Evolutionary conservation across 2,888 invertebrate genomes (phyloP).

Genomic region (Subacronicta megacephala): DNA sequence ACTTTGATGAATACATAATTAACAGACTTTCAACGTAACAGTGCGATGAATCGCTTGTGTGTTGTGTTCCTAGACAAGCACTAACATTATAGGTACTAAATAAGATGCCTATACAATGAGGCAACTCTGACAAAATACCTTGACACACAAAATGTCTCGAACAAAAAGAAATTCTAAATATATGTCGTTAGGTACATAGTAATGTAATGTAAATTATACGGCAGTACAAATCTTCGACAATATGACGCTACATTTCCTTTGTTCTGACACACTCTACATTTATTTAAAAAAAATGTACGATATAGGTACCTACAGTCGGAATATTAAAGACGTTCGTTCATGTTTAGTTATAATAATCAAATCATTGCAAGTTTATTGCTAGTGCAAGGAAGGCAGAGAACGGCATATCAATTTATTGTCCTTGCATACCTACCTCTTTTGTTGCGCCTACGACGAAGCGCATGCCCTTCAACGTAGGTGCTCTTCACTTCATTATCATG

Average conservation of each 20-base stretch:
- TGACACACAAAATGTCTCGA: slow-evolving; percentile 44
- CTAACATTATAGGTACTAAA: slow-evolving; percentile 32
- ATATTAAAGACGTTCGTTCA: too few relatives aligned
- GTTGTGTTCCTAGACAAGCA: slow-evolving; percentile 25
- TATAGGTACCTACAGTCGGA: too few relatives aligned
- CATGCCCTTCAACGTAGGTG: slow-evolving; percentile 47
- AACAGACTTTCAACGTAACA: slow-evolving; percentile 24
- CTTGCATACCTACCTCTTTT: slow-evolving; percentile 55
- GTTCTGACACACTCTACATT: background rate
- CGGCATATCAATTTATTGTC: slow-evolving; percentile 36
- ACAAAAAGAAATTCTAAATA: slow-evolving; percentile 46
- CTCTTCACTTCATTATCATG: slow-evolving; percentile 40
- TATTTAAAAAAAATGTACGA: background rate
- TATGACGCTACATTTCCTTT: background rate
- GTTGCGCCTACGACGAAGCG: slow-evolving; percentile 52
- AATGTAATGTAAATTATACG: slow-evolving; percentile 24
- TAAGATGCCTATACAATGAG: slow-evolving; percentile 37
- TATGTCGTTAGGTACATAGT: slow-evolving; percentile 24
- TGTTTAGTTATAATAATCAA: slow-evolving; percentile 1
- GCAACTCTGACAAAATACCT: slow-evolving; percentile 39
- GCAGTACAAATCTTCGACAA: slow-evolving; percentile 25
- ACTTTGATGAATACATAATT: slow-evolving; percentile 43
- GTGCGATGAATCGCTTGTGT: slow-evolving; percentile 48
- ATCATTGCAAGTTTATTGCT: background rate
- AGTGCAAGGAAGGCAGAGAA: slow-evolving; percentile 24